Conservation (phyloP, 1,140 invertebrate species). For the Drosophila tristis region DNA sequence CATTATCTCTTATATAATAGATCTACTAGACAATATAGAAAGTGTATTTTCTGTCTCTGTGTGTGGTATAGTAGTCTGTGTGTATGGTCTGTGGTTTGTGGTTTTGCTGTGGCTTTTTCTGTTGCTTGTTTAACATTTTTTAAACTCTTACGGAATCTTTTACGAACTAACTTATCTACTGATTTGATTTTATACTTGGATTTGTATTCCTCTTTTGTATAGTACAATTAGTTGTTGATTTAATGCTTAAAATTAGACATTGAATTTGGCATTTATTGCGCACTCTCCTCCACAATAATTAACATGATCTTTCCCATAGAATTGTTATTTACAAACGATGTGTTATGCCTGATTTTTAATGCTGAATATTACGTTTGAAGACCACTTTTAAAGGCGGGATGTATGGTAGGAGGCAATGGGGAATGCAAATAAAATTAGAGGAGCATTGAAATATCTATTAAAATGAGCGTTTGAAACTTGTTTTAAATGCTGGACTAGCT, state of each 20-base stretch:
- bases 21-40: slow-evolving; percentile 44
- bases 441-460: background rate
- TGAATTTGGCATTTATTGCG: slow-evolving; percentile 82
- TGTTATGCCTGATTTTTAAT: slow-evolving; percentile 33
- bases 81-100: no score
- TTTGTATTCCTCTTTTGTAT: slow-evolving; percentile 63
- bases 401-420: slow-evolving; percentile 12
- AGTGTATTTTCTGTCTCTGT: slow-evolving; percentile 37
- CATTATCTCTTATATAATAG: slow-evolving; percentile 3
- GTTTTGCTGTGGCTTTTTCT: slow-evolving; percentile 4
- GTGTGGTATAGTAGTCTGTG: slow-evolving; percentile 21
- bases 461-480: slow-evolving; percentile 30
- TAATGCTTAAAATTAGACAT: slow-evolving; percentile 73
- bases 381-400: slow-evolving; percentile 35
- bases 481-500: slow-evolving; percentile 52
- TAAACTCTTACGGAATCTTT: slow-evolving; percentile 44
- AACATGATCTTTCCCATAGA: slow-evolving; percentile 57
- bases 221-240: slow-evolving; percentile 60
- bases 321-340: slow-evolving; percentile 66
- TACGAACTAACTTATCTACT: slow-evolving; percentile 61
- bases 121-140: slow-evolving; percentile 27
- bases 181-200: slow-evolving; percentile 65
- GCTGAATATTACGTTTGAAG: slow-evolving; percentile 31
- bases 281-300: slow-evolving; percentile 56
- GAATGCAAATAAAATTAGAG: slow-evolving; percentile 25